Evolutionary conservation across 2,113 vertebrate genomes (phyloP).

Genomic region (Gymnobelideus leadbeateri): DNA sequence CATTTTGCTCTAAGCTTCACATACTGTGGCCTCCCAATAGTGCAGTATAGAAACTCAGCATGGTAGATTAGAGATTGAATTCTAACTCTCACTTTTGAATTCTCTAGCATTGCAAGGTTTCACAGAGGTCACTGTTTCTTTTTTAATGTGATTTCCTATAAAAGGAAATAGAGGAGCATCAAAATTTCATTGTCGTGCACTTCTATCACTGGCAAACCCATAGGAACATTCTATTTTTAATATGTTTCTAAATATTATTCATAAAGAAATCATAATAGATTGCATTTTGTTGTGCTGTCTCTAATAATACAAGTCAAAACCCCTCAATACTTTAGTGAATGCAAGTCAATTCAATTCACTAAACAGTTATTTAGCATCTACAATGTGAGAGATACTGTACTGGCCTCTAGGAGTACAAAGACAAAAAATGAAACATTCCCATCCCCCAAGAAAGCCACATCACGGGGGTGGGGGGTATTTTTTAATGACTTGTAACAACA

Average conservation of each 20-base stretch:
- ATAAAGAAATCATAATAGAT: background rate
- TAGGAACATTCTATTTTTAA: constrained; percentile 13
- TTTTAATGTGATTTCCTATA: constrained; percentile 47
- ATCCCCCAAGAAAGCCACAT: background rate
- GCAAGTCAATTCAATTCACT: background rate
- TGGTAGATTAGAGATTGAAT: fast-evolving
- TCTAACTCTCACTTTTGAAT: constrained; percentile 2
- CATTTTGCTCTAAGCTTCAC: background rate
- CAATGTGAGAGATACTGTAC: background rate
- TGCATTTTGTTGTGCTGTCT: background rate
- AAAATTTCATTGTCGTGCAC: constrained; percentile 38
- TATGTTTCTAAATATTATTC: constrained; percentile 24
- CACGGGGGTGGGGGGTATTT: background rate
- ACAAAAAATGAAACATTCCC: background rate
- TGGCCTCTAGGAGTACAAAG: background rate
- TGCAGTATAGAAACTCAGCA: fast-evolving
- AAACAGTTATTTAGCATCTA: background rate
- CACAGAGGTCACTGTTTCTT: constrained; percentile 6
- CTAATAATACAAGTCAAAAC: background rate
- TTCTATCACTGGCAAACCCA: constrained; percentile 34
- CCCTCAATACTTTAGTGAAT: background rate
- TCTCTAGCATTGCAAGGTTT: background rate
- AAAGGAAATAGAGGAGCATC: background rate
- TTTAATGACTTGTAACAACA: background rate
- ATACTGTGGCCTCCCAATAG: background rate